Base-by-base conservation (phyloP, 2,888 invertebrate species). In the Zygogramma bicolorata region DNA sequence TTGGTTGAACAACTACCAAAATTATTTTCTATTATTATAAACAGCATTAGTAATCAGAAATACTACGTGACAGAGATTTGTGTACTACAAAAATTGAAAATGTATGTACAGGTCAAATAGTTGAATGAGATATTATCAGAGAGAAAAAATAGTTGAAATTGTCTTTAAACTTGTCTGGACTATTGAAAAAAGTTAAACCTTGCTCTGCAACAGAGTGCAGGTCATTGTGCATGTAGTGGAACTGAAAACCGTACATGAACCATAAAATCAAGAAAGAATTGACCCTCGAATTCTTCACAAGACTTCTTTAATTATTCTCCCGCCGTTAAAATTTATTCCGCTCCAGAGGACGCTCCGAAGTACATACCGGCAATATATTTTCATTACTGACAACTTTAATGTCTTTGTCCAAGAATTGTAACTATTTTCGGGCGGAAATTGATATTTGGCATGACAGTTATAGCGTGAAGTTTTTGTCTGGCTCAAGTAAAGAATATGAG, bases 341-440 rank as follows among this genome's bases (percentile, higher is more conserved):
- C n/a, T 53, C 53, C 53, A 53, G 27, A 53, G 53, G 27, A 53
- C 27, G 25, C 10, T 53, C 6, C 7, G 22, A 53, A 25, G 53
- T 53, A n/a, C 53, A 53, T 53, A n/a, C 25, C 53, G n/a, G 53
- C 53, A n/a, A 53, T 53, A 53, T 53, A 53, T 53, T 53, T 25
- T 10, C 22, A 13, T 53, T 25, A 25, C 18, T 53, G 53, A 63
- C 62, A 42, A 46, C 15, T 18, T 22, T 46, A 63, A 13, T 62
- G 42, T 18, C 27, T 27, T 42, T 42, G 62, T 46, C 29, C 63
- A 29, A 18, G 63, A 53, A 46, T 63, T 27, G 27, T 46, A 46
- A 25, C 63, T 63, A 63, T 63, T 63, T 63, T 63, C 29, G 40
- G 63, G 29, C 18, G 18, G 63, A 63, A 63, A 63, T 63, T 63